A percentile compares a stretch with the other conserved stretches of the same genome.
Conservation (phyloP, 2,888 invertebrate genomes). For the Peribatodes rhomboidaria region DNA sequence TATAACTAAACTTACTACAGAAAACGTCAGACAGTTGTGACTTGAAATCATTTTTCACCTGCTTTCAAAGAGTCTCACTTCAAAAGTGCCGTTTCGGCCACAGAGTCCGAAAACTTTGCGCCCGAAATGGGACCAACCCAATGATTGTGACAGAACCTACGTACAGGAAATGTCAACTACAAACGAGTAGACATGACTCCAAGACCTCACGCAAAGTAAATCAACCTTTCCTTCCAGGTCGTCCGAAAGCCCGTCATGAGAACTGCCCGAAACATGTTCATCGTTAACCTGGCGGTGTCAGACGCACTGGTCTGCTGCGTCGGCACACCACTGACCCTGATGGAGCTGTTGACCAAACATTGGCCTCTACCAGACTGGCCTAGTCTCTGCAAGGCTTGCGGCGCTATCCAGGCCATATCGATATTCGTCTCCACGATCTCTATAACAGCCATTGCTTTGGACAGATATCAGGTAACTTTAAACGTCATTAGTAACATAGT, state of each 20-base stretch:
- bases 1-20: no score
- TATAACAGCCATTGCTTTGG: constrained; percentile 96
- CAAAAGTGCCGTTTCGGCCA: no score
- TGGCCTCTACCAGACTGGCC: constrained; percentile 95
- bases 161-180: no score
- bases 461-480: constrained; percentile 90
- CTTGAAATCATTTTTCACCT: no score
- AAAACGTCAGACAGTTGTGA: no score
- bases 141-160: no score
- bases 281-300: constrained; percentile 94
- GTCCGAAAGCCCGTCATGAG: constrained; percentile 95
- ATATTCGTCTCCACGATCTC: constrained; percentile 97
- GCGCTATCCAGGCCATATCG: constrained; percentile 95
- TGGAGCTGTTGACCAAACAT: constrained; percentile 94
- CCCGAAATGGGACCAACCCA: no score
- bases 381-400: constrained; percentile 93
- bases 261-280: constrained; percentile 97
- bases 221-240: constrained; percentile 81
- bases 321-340: constrained; percentile 95
- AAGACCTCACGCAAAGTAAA: not conserved
- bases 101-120: no score
- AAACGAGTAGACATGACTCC: not conserved
- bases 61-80: no score
- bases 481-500: no score
- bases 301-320: constrained; percentile 95